phyloP scores from a whole-genome alignment of 2,888 invertebrate species.

The Podotricha telesiphe region DNA sequence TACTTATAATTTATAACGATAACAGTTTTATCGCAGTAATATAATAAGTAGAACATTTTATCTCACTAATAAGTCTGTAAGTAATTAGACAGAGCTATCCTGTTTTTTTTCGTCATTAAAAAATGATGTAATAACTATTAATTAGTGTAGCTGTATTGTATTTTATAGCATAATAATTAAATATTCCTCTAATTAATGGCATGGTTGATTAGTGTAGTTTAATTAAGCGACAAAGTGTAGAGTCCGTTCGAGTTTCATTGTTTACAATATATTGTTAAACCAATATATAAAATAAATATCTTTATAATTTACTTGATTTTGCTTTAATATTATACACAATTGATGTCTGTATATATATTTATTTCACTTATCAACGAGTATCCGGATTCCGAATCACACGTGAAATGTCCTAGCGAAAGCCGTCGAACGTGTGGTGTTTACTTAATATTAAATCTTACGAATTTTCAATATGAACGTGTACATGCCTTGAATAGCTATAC shows the following conservation, averaged over 20 bases:
- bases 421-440: conserved; percentile 25
- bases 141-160: conserved; percentile 30
- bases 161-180: conserved; percentile 24
- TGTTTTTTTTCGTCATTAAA: conserved; percentile 27
- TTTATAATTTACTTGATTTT: neutral
- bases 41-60: conserved; percentile 39
- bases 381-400: conserved; percentile 20
- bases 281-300: neutral
- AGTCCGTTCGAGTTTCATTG: neutral
- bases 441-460: conserved; percentile 14
- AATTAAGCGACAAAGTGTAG: conserved; percentile 1
- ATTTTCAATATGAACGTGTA: conserved; percentile 3
- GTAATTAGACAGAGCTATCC: conserved; percentile 33
- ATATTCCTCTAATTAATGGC: conserved; percentile 29
- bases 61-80: conserved; percentile 40
- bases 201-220: conserved; percentile 16
- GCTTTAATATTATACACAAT: no score
- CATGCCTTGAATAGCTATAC: conserved; percentile 20
- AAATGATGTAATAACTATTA: conserved; percentile 30
- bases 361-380: conserved; percentile 12
- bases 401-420: conserved; percentile 29
- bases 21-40: conserved; percentile 43
- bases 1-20: conserved; percentile 44
- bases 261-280: neutral
- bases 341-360: neutral